phyloP scores from a whole-genome alignment of 2,113 vertebrate genomes.

The Peromyscus leucopus region DNA sequence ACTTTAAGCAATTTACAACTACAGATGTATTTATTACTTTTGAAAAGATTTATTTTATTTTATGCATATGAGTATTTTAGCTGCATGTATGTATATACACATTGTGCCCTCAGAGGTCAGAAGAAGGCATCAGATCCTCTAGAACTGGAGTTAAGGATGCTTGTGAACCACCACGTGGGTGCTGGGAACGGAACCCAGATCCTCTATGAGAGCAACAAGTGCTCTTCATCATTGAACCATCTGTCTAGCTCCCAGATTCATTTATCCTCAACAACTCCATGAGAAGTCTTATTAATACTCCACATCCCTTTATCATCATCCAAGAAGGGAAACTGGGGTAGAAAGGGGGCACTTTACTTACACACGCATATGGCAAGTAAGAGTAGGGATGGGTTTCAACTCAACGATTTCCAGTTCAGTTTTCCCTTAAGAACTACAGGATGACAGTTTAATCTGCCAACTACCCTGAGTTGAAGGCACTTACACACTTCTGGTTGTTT shows the following conservation, averaged over 20 bases:
- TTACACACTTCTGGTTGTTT: conserved; percentile 49
- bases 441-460: conserved; percentile 14
- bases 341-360: not conserved
- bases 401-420: not conserved
- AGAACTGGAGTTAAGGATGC: not conserved
- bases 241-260: not conserved
- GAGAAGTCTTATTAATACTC: not conserved
- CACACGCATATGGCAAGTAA: not conserved
- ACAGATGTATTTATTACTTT: not conserved
- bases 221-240: not conserved
- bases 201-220: not conserved
- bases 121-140: not conserved
- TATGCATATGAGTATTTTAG: not conserved
- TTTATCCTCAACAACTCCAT: not conserved
- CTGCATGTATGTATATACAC: not conserved
- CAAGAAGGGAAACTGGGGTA: not conserved
- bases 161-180: not conserved
- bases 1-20: conserved; percentile 12
- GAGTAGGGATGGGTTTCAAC: not conserved
- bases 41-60: not conserved
- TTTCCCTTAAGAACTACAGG: not conserved
- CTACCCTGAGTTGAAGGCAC: not conserved
- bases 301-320: not conserved
- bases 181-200: not conserved
- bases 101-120: not conserved